phyloP scores from a whole-genome alignment of 2,888 invertebrate species.

The Adineta ricciae region DNA sequence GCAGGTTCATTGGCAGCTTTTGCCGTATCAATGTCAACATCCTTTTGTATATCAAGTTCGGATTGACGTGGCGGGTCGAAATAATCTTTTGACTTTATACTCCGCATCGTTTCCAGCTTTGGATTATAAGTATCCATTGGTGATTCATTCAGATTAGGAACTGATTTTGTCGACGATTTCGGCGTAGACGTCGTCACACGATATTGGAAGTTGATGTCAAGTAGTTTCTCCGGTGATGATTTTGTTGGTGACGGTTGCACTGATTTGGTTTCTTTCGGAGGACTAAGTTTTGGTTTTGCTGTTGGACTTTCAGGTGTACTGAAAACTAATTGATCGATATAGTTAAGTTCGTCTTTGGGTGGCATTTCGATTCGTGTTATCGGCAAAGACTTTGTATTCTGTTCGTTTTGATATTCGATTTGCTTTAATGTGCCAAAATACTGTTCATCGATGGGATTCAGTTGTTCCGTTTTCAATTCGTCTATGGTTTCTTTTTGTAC shows the following conservation, averaged over 20 bases:
- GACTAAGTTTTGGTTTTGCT: neutral
- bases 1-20: neutral
- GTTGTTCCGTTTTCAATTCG: neutral
- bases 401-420: neutral
- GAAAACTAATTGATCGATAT: neutral
- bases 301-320: neutral
- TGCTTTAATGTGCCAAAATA: conserved; percentile 5
- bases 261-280: neutral
- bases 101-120: neutral
- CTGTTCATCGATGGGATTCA: neutral
- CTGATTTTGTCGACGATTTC: neutral
- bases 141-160: neutral
- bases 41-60: neutral
- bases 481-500: neutral
- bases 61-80: neutral
- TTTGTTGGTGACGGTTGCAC: neutral
- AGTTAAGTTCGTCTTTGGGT: neutral
- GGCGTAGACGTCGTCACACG: neutral
- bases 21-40: neutral
- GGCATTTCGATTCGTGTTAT: neutral
- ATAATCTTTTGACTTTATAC: neutral
- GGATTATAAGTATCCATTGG: neutral
- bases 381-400: neutral
- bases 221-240: neutral
- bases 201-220: neutral